Conservation (phyloP, 2,888 invertebrate species). For the Himalopsyche anomala region DNA sequence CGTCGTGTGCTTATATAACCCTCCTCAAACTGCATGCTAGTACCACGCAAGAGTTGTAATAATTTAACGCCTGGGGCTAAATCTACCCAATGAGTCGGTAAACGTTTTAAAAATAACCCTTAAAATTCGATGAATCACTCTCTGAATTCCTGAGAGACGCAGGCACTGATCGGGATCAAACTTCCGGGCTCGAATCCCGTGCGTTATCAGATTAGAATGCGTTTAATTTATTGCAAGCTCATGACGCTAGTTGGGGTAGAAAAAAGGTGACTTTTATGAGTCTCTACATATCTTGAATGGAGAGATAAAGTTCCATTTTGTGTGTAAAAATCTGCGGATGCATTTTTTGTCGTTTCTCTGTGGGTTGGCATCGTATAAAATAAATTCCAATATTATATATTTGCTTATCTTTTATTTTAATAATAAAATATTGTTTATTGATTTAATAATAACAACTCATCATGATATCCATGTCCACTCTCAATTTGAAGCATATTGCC, state of each 20-base stretch:
- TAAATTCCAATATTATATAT: too few species aligned
- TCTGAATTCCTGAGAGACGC: conserved; percentile 6
- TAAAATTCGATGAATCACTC: neutral
- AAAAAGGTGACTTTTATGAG: neutral
- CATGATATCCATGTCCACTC: too few species aligned
- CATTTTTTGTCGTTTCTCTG: too few species aligned
- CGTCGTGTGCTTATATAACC: neutral
- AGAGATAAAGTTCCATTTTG: neutral
- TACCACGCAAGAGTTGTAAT: neutral
- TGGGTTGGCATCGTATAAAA: too few species aligned
- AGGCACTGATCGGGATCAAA: neutral
- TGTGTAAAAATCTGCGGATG: neutral
- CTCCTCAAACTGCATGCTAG: neutral
- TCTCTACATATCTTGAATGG: neutral
- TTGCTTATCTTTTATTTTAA: too few species aligned
- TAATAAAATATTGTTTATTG: too few species aligned
- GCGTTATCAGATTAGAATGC: conserved; percentile 11
- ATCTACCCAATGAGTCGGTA: conserved; percentile 20
- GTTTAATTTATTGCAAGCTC: conserved; percentile 26
- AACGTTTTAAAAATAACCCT: conserved; percentile 11
- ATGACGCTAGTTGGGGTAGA: neutral
- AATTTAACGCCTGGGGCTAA: conserved; percentile 11
- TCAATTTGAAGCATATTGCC: too few species aligned
- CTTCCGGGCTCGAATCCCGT: conserved; percentile 22
- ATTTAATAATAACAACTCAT: too few species aligned